Evolutionary conservation across 1,140 invertebrate genomes (phyloP).

Genomic region (Drosophila nigromelanica): DNA sequence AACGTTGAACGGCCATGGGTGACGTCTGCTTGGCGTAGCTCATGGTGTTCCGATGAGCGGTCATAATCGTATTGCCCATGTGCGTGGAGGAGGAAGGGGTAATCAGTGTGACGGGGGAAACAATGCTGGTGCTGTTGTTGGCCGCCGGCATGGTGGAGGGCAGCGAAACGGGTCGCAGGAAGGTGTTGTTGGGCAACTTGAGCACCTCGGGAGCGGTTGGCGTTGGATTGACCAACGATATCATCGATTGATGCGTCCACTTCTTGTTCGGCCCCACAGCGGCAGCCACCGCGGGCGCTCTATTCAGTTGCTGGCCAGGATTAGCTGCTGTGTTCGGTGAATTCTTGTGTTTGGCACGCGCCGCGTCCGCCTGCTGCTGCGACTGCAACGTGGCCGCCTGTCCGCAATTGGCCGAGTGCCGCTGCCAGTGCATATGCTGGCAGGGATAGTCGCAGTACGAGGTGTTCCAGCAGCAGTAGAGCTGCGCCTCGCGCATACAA

Average conservation of each 20-base stretch:
- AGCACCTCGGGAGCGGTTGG: constrained; percentile 52
- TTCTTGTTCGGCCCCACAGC: constrained; percentile 32
- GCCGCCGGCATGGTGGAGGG: constrained; percentile 47
- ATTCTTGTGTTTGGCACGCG: constrained; percentile 21
- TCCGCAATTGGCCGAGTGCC: constrained; percentile 84
- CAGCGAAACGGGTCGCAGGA: constrained; percentile 50
- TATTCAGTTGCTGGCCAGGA: constrained; percentile 16
- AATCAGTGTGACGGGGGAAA: constrained; percentile 36
- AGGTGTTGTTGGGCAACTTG: constrained; percentile 62
- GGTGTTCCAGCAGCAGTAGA: constrained; percentile 98
- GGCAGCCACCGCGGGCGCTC: not conserved
- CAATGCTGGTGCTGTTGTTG: constrained; percentile 33
- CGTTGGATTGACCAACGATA: constrained; percentile 35
- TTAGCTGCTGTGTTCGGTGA: not conserved
- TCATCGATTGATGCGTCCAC: constrained; percentile 45
- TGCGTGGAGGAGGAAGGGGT: constrained; percentile 35
- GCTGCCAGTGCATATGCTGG: constrained; percentile 89
- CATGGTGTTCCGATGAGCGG: constrained; percentile 37
- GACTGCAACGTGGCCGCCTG: constrained; percentile 21
- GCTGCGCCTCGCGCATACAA: constrained; percentile 93
- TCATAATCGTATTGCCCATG: constrained; percentile 38
- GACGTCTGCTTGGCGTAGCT: constrained; percentile 43
- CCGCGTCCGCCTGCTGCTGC: not conserved
- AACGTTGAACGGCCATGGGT: constrained; percentile 49
- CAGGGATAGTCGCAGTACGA: constrained; percentile 95